Evolutionary conservation across 1,140 invertebrate species (phyloP).

Genomic region (Drosophila prosaltans): DNA sequence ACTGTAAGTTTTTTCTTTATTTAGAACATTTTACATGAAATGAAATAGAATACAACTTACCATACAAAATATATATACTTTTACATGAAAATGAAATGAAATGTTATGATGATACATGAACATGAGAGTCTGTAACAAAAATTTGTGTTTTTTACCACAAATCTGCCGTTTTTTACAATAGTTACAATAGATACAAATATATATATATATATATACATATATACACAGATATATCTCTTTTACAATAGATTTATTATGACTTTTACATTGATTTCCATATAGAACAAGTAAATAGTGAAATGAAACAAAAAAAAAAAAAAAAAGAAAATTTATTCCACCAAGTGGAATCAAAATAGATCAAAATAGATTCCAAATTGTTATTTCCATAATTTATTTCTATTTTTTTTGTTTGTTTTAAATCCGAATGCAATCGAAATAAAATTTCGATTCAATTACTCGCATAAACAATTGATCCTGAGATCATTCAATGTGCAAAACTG

Average conservation of each 20-base stretch:
- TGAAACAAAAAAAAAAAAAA: conserved; percentile 13
- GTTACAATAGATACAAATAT: conserved; percentile 28
- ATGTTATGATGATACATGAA: no score
- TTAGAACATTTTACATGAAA: background rate
- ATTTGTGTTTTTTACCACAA: conserved; percentile 7
- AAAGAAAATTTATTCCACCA: background rate
- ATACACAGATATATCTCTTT: background rate
- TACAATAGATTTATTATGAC: conserved; percentile 13
- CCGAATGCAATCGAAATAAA: no score
- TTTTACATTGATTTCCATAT: conserved; percentile 62
- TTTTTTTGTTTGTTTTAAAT: background rate
- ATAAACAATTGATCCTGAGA: no score
- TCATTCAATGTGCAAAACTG: background rate
- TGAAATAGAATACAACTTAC: background rate
- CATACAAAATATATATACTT: no score
- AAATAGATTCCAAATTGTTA: background rate
- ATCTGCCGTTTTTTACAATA: conserved; percentile 61
- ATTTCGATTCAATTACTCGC: no score
- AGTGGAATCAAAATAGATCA: background rate
- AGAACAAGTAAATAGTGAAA: conserved; percentile 42
- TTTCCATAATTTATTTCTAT: no score
- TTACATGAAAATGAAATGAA: background rate
- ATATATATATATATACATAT: conserved; percentile 27
- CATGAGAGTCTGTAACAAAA: background rate
- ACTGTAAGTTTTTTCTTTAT: no score